Conservation (phyloP, 1,140 invertebrate genomes). For the Apis florea region DNA sequence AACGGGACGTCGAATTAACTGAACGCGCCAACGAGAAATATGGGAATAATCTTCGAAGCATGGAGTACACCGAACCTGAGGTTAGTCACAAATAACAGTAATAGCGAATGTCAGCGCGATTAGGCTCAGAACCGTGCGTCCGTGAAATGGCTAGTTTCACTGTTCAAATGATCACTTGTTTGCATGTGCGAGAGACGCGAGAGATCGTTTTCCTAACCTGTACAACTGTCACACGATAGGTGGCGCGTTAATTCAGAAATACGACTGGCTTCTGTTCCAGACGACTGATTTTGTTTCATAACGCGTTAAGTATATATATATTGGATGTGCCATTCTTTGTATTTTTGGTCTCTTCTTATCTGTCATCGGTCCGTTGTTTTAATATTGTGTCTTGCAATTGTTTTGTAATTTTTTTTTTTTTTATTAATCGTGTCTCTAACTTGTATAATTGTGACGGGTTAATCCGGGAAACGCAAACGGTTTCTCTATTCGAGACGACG, state of each 20-base stretch:
- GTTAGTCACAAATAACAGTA: constrained; percentile 11
- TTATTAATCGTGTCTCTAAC: too few relatives aligned
- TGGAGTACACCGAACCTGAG: not conserved
- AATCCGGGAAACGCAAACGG: too few relatives aligned
- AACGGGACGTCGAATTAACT: constrained; percentile 1
- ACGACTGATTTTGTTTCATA: not conserved
- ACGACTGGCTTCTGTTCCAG: not conserved
- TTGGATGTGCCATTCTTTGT: too few relatives aligned
- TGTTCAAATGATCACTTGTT: constrained; percentile 2
- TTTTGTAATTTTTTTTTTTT: too few relatives aligned
- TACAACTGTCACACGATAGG: not conserved
- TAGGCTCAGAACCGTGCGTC: not conserved
- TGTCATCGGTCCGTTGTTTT: too few relatives aligned
- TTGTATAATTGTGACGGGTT: too few relatives aligned
- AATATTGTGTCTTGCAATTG: too few relatives aligned
- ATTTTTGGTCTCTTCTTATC: too few relatives aligned
- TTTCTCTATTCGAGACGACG: too few relatives aligned
- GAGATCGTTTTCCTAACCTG: not conserved
- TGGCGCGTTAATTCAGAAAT: not conserved
- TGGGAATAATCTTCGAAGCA: constrained; percentile 6
- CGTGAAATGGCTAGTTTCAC: not conserved
- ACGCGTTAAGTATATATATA: not conserved
- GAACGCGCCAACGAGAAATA: constrained; percentile 18
- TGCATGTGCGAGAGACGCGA: constrained; percentile 6
- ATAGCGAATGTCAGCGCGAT: constrained; percentile 9